These are phyloP conservation scores for Xenopus borealis DNA, from an alignment of 2,113 vertebrate species.

Conservation along the genomic window DNA sequence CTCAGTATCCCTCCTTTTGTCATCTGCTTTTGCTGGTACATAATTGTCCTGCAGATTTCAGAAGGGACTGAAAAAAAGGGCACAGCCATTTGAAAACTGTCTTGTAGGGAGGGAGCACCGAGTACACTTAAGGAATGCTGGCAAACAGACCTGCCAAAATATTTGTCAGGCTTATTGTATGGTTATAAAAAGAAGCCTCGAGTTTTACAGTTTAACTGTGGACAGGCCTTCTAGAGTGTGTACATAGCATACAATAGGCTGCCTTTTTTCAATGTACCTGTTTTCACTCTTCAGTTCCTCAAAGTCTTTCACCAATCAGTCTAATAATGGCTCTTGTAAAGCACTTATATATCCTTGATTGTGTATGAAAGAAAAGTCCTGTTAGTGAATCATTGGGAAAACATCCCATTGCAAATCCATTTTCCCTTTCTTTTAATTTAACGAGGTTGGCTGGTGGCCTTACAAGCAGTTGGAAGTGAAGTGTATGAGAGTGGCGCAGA, in stretches of 20 bases:
- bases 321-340: slow-evolving; percentile 73
- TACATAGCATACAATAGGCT: slow-evolving; percentile 75
- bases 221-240: slow-evolving; percentile 58
- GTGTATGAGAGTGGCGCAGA: no score
- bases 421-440: slow-evolving; percentile 58
- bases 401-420: slow-evolving; percentile 68
- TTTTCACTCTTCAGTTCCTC: slow-evolving; percentile 81
- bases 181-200: slow-evolving; percentile 50
- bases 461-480: slow-evolving; percentile 25
- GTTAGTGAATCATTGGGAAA: slow-evolving; percentile 76
- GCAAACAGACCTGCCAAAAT: slow-evolving; percentile 32
- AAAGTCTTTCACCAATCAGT: slow-evolving; percentile 71
- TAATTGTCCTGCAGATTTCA: slow-evolving; percentile 25
- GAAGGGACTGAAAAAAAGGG: slow-evolving; percentile 26
- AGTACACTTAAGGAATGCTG: slow-evolving; percentile 32
- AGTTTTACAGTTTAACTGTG: slow-evolving; percentile 55
- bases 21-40: slow-evolving; percentile 16
- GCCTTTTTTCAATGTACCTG: slow-evolving; percentile 76
- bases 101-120: slow-evolving; percentile 21
- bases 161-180: slow-evolving; percentile 40
- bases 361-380: slow-evolving; percentile 61
- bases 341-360: slow-evolving; percentile 74
- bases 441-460: slow-evolving; percentile 73
- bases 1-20: slow-evolving; percentile 2
- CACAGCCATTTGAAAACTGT: slow-evolving; percentile 24